Conservation (phyloP, 2,113 vertebrate species). For the Galemys pyrenaicus region DNA sequence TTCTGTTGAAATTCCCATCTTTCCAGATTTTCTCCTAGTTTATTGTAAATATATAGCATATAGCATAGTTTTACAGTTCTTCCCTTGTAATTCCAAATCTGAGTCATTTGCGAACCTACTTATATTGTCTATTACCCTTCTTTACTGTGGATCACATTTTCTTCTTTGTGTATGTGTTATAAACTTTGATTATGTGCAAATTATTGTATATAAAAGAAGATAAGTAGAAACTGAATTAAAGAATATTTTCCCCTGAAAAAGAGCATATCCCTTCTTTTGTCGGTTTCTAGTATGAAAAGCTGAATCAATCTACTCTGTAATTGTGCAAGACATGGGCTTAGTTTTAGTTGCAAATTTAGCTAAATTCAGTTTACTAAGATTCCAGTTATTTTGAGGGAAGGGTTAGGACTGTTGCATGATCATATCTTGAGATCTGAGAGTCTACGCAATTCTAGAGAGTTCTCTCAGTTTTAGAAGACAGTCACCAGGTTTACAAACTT, state of each 20-base stretch:
- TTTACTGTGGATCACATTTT: background rate
- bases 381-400: background rate
- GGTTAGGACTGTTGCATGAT: background rate
- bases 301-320: background rate
- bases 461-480: background rate
- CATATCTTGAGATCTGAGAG: background rate
- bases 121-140: background rate
- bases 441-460: background rate
- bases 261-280: background rate
- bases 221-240: background rate
- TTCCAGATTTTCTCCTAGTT: background rate
- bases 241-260: background rate
- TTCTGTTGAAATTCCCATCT: background rate
- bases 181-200: background rate
- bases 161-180: background rate
- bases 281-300: background rate
- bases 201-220: background rate
- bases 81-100: background rate
- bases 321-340: background rate
- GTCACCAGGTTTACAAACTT: background rate
- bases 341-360: background rate
- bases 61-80: background rate
- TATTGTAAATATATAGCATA: background rate
- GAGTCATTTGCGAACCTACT: background rate
- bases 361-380: background rate